These are phyloP conservation scores for Ceyx melanurus DNA, from an alignment of 2,113 vertebrate genomes.

Conservation along the genomic window DNA sequence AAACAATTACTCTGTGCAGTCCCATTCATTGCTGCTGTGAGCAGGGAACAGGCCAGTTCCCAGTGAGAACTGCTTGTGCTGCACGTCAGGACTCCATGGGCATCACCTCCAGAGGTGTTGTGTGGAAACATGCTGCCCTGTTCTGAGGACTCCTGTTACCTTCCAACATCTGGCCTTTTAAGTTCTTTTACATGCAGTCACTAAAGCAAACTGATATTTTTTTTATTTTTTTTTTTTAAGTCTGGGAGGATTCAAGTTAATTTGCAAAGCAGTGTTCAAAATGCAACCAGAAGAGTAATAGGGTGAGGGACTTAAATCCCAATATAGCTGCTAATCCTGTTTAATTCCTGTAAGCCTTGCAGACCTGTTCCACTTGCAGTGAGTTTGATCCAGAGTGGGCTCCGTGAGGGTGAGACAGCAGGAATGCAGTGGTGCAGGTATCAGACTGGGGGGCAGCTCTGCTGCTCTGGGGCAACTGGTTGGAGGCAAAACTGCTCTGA, in stretches of 20 bases:
- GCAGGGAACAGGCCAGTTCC: neutral
- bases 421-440: constrained; percentile 48
- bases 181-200: neutral
- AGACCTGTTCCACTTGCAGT: constrained; percentile 58
- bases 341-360: constrained; percentile 73
- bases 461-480: neutral
- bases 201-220: neutral
- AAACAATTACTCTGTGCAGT: neutral
- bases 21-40: neutral
- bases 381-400: neutral
- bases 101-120: neutral
- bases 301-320: constrained; percentile 79
- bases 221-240: neutral
- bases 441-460: neutral
- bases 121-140: fast-evolving
- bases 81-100: neutral
- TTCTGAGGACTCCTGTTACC: neutral
- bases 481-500: neutral
- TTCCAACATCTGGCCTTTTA: neutral
- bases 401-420: neutral
- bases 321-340: constrained; percentile 78
- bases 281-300: constrained; percentile 68
- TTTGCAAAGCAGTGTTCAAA: constrained; percentile 50
- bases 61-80: neutral
- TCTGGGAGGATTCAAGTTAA: constrained; percentile 26